These are phyloP conservation scores for Apostichopus californicus DNA, from an alignment of 35 echinoderm and acorn worm genomes.

Conservation along the genomic window DNA sequence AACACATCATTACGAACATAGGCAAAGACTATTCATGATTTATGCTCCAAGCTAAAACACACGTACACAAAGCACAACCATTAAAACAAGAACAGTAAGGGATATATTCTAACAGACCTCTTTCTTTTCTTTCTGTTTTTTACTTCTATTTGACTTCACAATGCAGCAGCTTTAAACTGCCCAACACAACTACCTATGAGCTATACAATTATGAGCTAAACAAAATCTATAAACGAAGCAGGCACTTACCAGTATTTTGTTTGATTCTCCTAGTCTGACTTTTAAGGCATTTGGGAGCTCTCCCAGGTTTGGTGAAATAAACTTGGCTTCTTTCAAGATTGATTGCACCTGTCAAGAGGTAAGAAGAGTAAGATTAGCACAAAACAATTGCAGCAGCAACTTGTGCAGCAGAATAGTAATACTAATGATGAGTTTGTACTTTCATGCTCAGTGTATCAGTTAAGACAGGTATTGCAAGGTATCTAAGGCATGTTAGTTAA, in stretches of 20 bases:
- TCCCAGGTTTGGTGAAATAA: constrained; percentile 93
- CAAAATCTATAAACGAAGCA: background rate
- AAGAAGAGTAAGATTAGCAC: background rate
- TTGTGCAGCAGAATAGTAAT: too few species aligned
- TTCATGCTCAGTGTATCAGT: too few species aligned
- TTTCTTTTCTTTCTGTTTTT: background rate
- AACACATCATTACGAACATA: too few species aligned
- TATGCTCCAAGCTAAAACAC: too few species aligned
- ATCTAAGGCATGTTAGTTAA: too few species aligned
- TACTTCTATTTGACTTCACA: too few species aligned
- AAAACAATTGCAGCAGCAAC: too few species aligned
- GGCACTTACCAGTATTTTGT: constrained; percentile 87
- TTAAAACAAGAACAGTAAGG: too few species aligned
- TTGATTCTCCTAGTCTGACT: constrained; percentile 86
- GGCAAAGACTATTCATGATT: too few species aligned
- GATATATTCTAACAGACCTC: background rate
- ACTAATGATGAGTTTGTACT: too few species aligned
- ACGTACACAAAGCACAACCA: too few species aligned
- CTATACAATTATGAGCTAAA: background rate
- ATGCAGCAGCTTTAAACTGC: background rate
- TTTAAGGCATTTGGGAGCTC: constrained; percentile 84
- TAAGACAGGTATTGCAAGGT: too few species aligned
- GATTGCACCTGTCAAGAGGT: constrained; percentile 55
- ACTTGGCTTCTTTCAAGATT: constrained; percentile 89
- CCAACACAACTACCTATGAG: background rate